Percentiles rank a stretch among this genome's conserved stretches.
phyloP scores from a whole-genome alignment of 2,113 vertebrate species.

The Sebastes schlegelii region DNA sequence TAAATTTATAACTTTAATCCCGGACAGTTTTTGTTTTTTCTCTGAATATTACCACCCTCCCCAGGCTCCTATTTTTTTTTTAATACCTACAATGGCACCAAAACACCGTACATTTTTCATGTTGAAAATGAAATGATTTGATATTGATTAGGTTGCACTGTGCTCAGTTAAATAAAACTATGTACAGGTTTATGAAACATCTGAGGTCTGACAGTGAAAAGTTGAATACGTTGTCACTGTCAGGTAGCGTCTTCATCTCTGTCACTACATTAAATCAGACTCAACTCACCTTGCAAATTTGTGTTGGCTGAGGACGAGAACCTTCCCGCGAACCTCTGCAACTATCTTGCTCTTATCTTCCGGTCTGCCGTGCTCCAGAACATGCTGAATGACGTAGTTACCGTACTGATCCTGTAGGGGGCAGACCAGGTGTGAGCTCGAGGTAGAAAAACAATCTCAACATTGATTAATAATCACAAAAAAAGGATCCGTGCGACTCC shows the following conservation, averaged over 20 bases:
- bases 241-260: not conserved
- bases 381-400: slow-evolving; percentile 99
- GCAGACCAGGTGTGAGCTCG: slow-evolving; percentile 28
- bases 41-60: too few species aligned
- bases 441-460: not conserved
- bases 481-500: not conserved
- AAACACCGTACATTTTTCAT: too few species aligned
- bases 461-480: not conserved
- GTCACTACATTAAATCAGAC: not conserved
- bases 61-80: too few species aligned
- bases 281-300: slow-evolving; percentile 95
- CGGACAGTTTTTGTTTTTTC: too few species aligned
- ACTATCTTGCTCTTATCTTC: slow-evolving; percentile 99
- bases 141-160: too few species aligned
- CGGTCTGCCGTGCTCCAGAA: slow-evolving; percentile 96
- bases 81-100: too few species aligned
- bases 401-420: slow-evolving; percentile 95
- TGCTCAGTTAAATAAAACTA: too few species aligned
- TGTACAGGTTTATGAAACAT: too few species aligned
- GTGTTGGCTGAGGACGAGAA: slow-evolving; percentile 96
- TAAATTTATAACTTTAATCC: too few species aligned
- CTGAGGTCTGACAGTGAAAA: not conserved
- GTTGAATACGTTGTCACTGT: not conserved
- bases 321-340: slow-evolving; percentile 96
- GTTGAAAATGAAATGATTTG: too few species aligned